phyloP scores from a whole-genome alignment of 2,797 vertebrate genomes.

The Gymnothorax reevesii region DNA sequence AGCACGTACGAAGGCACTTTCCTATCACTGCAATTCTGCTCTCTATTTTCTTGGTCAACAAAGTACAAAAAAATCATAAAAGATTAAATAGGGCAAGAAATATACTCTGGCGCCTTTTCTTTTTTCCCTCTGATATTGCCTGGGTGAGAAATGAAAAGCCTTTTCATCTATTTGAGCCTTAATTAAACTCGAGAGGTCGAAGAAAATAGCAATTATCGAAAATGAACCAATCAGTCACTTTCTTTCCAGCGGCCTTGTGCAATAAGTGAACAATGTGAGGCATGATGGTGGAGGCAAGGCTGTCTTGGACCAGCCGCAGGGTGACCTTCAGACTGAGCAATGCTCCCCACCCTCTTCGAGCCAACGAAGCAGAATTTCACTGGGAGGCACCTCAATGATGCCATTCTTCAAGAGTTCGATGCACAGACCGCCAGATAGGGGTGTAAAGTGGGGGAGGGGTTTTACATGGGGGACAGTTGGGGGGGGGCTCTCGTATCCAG shows the following conservation, averaged over 20 bases:
- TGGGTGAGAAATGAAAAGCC: neutral
- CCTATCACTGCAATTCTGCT: neutral
- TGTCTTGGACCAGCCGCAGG: neutral
- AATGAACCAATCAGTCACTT: slow-evolving; percentile 9
- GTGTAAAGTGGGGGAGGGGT: too few species aligned
- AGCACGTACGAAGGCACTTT: neutral
- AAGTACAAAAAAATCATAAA: slow-evolving; percentile 17
- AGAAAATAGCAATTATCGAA: neutral
- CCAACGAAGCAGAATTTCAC: neutral
- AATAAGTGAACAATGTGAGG: neutral
- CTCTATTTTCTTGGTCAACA: neutral
- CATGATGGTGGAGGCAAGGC: neutral
- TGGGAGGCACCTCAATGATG: too few species aligned
- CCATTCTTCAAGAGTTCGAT: neutral
- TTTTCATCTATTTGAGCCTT: slow-evolving; percentile 10
- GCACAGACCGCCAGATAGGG: neutral
- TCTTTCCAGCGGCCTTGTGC: neutral
- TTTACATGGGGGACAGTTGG: neutral
- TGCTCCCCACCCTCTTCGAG: neutral
- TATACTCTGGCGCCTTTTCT: neutral
- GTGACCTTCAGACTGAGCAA: neutral
- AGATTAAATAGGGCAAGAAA: slow-evolving; percentile 15
- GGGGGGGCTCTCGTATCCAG: neutral
- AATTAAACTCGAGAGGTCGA: neutral
- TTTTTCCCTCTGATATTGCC: neutral